A percentile compares a stretch with the other conserved stretches of the same genome.
These are phyloP conservation scores for Drosophila arizonae DNA, from an alignment of 1,140 invertebrate species.

Conservation along the genomic window DNA sequence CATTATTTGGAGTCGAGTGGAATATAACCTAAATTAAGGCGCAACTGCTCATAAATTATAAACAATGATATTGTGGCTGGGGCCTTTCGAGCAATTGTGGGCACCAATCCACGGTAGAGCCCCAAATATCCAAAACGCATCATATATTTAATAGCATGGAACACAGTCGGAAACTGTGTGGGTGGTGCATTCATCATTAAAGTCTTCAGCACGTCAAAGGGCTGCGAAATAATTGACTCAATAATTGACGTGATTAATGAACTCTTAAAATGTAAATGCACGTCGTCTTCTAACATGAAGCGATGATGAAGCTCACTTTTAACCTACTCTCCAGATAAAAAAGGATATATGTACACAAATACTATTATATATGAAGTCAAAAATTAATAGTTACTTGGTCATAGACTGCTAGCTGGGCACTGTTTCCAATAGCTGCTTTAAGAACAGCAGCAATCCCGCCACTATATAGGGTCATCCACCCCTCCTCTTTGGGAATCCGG, in stretches of 20 bases:
- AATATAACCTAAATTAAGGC: slow-evolving; percentile 41
- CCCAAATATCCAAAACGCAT: slow-evolving; percentile 42
- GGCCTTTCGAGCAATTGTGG: slow-evolving; percentile 39
- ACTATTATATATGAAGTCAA: neutral
- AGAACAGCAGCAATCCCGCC: slow-evolving; percentile 94
- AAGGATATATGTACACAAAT: no score
- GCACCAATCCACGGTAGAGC: slow-evolving; percentile 38
- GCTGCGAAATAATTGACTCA: slow-evolving; percentile 33
- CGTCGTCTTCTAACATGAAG: slow-evolving; percentile 23
- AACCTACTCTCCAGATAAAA: neutral
- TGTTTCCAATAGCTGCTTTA: slow-evolving; percentile 96
- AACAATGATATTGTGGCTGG: slow-evolving; percentile 47
- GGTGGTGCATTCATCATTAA: slow-evolving; percentile 50
- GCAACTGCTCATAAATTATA: slow-evolving; percentile 52
- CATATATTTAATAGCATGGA: slow-evolving; percentile 24
- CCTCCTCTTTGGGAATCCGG: slow-evolving; percentile 92
- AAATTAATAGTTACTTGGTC: slow-evolving; percentile 86
- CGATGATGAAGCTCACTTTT: slow-evolving; percentile 14
- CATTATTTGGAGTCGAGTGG: neutral
- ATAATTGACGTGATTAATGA: slow-evolving; percentile 38
- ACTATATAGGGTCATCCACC: slow-evolving; percentile 89
- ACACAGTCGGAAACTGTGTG: slow-evolving; percentile 10
- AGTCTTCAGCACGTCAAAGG: slow-evolving; percentile 53
- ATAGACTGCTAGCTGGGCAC: slow-evolving; percentile 97
- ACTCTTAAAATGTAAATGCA: slow-evolving; percentile 35